Conservation (phyloP, 1,140 invertebrate genomes). For the Hylaeus volcanicus region DNA sequence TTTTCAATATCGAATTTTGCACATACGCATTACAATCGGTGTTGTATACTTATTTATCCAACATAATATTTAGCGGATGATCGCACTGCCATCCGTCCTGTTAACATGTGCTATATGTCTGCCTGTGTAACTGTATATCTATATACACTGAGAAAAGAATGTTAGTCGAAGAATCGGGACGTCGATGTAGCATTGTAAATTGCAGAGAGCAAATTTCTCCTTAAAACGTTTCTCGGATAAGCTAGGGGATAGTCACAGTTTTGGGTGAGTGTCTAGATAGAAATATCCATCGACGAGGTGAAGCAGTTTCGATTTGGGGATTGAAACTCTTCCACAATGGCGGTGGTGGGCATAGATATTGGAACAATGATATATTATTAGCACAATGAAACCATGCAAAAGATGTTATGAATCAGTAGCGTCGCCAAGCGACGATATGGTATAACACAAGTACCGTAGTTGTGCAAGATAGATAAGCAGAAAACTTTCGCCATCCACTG, state of each 20-base stretch:
- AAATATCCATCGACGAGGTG: background rate
- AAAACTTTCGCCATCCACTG: too few relatives aligned
- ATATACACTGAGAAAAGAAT: constrained; percentile 24
- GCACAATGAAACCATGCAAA: too few relatives aligned
- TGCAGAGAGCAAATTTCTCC: constrained; percentile 20
- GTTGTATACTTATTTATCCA: constrained; percentile 44
- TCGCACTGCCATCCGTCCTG: constrained; percentile 60
- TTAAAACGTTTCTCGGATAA: constrained; percentile 22
- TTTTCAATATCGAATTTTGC: constrained; percentile 7
- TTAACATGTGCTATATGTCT: constrained; percentile 43
- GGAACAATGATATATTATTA: too few relatives aligned
- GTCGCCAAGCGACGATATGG: too few relatives aligned
- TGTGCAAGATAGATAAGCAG: too few relatives aligned
- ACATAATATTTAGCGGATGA: constrained; percentile 39
- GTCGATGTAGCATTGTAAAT: constrained; percentile 8
- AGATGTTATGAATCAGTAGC: too few relatives aligned
- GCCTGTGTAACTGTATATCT: constrained; percentile 13
- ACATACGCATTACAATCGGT: constrained; percentile 28
- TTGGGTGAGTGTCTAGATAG: background rate
- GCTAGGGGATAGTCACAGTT: background rate
- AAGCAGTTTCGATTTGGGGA: background rate
- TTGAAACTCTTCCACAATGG: too few relatives aligned
- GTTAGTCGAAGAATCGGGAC: constrained; percentile 4
- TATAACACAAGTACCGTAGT: too few relatives aligned
- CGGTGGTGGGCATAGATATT: too few relatives aligned